These are phyloP conservation scores for Heterochromis multidens DNA, from an alignment of 2,113 vertebrate species.

Conservation along the genomic window DNA sequence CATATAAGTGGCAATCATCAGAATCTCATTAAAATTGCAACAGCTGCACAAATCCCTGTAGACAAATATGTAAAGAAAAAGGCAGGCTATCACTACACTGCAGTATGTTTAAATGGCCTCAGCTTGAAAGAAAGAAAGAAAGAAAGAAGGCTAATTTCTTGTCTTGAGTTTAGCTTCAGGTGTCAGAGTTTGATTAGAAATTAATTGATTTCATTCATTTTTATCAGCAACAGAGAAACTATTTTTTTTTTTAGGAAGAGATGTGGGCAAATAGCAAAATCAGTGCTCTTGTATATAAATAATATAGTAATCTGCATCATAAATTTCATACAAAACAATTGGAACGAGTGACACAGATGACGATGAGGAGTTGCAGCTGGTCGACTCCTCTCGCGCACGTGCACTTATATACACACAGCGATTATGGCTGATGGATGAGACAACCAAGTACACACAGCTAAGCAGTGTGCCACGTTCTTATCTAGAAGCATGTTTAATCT, in stretches of 20 bases:
- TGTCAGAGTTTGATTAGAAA: background rate
- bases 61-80: background rate
- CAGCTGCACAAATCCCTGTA: background rate
- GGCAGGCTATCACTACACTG: background rate
- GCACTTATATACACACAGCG: background rate
- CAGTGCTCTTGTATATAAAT: background rate
- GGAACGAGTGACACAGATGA: background rate
- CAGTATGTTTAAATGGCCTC: background rate
- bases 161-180: background rate
- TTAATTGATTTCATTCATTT: background rate
- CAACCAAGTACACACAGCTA: background rate
- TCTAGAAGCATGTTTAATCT: background rate
- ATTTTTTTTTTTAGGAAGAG: background rate
- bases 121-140: too few species aligned
- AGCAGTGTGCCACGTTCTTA: background rate
- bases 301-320: background rate
- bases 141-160: too few species aligned
- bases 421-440: background rate
- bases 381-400: background rate
- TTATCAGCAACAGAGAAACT: background rate
- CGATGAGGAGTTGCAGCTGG: background rate
- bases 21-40: slow-evolving; percentile 1
- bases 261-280: background rate
- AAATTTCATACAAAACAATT: background rate
- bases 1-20: background rate